Base-by-base conservation (phyloP, 2,113 vertebrate species). In the Paraplagusia blochii region DNA sequence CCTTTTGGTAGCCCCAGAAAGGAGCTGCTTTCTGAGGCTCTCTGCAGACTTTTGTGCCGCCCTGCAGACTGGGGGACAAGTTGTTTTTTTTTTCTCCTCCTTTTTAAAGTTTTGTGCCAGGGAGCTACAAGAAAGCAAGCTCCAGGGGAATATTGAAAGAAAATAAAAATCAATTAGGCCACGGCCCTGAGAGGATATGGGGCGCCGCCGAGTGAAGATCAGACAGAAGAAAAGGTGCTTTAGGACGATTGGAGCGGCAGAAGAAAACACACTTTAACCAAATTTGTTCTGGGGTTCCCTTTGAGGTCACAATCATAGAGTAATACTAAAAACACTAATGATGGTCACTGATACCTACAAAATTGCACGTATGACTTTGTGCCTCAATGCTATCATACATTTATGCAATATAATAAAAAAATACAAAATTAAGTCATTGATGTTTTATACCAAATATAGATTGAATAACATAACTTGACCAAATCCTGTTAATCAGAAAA, bases 151-250 rank as follows among this genome's bases (percentile, higher is more conserved):
- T 86, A 88, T 83, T 90, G 86, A 91, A 90, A 88, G 86, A 83
- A 88, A 88, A 88, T 87, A 85, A 88, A 91, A 92, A 90, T 92
- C 90, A 91, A 92, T 92, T 91, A 91, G 90, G 87, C 85, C 84
- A 88, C 72, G 87, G 87, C 84, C 84, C 86, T 84, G 82, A 82
- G 88, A 59, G 83, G 70, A 82, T 79, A 81, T 71, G 78, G 69
- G 81, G 74, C 57, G 68, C 71, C 76, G 68, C 76, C 73, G 77
- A 85, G 88, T 87, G 85, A 88, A 88, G 85, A 84, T 74, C 79
- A 82, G 53, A 83, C 77, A 65, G 70, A 69, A 43, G 66, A 54
- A 76, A 85, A 84, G 81, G 77, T 72, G 76, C 63, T 58, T 69
- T 53, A 63, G 50, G 64, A 76, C 72, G 82, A 84, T 74, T 71